Evolutionary conservation across 1,140 invertebrate species (phyloP), one percentile per base, ranked within the genome.

Genomic region (Magallana ariakensis): DNA sequence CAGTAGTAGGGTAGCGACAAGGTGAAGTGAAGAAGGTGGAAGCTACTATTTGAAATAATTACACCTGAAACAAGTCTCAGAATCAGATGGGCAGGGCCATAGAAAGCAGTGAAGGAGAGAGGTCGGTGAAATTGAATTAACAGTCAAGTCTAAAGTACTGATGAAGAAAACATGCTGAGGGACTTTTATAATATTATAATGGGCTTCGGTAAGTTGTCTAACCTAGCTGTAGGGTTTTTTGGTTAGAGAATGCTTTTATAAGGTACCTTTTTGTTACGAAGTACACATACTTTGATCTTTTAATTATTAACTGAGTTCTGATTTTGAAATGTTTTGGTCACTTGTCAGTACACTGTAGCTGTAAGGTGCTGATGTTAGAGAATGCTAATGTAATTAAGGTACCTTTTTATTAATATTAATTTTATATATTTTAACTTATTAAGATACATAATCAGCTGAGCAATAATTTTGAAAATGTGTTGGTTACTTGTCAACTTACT

Each of bases 141-240:
- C n/a, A 16, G 58, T 10, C 22, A 7, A 6, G 62, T 19, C 4
- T 75, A 46, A 26, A 75, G 22, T 46, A 46, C 66, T 82, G 46
- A 56, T 82, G 80, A 55, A 22, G 55, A 16, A 82, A 82, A 3
- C 53, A 82, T 82, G 80, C 55, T 82, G 55, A 53, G 55, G 80
- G 80, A 82, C 33, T 82, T 82, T 56, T 82, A 82, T 82, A 56
- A 82, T 56, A 82, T 82, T 56, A 82, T 82, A 54, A 82, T 55
- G 80, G 80, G 80, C 55, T 56, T 82, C 46, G 80, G 80, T 82
- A 82, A 82, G 80, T 82, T 54, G 66, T 75, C 66, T 26, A 19
- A 75, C 13, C 9, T 11, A 22, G 19, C 22, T 26, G 0, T 62
- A n/a, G 33, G 33, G 33, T 46, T 46, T 46, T 46, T 46, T 4